Percentiles rank a stretch among this genome's conserved stretches.
phyloP scores from a whole-genome alignment of 1,140 invertebrate species.

The Conus betulinus region DNA sequence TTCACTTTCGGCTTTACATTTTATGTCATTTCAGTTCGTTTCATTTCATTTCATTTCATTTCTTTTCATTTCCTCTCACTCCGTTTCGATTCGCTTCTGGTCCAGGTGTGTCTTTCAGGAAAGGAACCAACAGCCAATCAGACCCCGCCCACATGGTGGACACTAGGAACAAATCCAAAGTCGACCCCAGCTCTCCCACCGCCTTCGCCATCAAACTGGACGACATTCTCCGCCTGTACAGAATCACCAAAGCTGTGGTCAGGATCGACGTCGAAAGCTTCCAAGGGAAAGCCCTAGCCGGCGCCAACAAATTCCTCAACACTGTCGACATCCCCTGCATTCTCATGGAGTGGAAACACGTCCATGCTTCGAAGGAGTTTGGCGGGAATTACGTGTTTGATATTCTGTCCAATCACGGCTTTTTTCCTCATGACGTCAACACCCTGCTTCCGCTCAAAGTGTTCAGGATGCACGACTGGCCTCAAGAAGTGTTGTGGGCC shows the following conservation, averaged over 20 bases:
- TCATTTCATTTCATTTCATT: too few species aligned
- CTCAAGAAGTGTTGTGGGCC: not conserved
- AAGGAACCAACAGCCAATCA: not conserved
- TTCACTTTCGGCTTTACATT: not conserved
- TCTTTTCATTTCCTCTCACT: too few species aligned
- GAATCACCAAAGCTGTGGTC: not conserved
- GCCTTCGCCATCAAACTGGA: constrained; percentile 5
- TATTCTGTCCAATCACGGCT: not conserved
- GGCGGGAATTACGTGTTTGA: constrained; percentile 7
- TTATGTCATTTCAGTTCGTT: not conserved
- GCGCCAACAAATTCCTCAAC: constrained; percentile 12
- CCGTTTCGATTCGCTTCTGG: too few species aligned
- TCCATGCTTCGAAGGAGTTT: not conserved
- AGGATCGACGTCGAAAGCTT: not conserved
- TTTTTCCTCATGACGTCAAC: not conserved
- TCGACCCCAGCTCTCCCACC: not conserved
- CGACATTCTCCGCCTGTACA: constrained; percentile 3
- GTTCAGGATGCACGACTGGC: not conserved
- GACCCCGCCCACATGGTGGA: not conserved
- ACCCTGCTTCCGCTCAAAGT: not conserved
- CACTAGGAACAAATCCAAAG: not conserved
- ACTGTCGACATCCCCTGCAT: constrained; percentile 1
- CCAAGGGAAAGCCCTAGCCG: not conserved
- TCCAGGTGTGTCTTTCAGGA: constrained; percentile 7
- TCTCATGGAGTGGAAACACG: not conserved